Evolutionary conservation across 1,140 invertebrate species (phyloP), one percentile per base, ranked within the genome.

Genomic region (Drosophila littoralis): DNA sequence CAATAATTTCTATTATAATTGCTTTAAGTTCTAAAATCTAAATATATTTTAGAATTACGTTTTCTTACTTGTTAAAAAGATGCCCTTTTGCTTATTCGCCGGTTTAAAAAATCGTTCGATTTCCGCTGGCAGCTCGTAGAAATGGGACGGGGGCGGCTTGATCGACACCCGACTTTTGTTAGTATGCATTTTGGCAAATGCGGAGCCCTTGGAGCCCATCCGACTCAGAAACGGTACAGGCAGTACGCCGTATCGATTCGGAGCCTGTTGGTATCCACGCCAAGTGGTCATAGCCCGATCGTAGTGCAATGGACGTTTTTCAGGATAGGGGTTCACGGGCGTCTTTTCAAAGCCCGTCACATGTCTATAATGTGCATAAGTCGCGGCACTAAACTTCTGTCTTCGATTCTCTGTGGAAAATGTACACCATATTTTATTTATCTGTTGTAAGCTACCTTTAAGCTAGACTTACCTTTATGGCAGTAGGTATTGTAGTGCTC

Each of bases 31-130:
- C 3, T 28, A 28, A 5, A 28, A 28, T 28, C 22, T 28, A 5
- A 5, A 28, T 28, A 28, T 0, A 28, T 6, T 22, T 28, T 5
- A 28, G 3, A 28, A 8, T 2, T 0, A 12, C 9, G 10, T 28
- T 48, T 0, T 2, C 84, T 79, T 69, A 91, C 90, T 91, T 28
- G 85, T 76, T 6, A 91, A 32, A 17, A 91, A 91, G 5, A 88
- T 71, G 12, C 90, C 90, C 46, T 91, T 91, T 2, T 79, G 68
- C 9, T 38, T 51, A 12, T 91, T 85, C n/a, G 78, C 77, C 0
- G 80, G 57, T 6, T 35, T 74, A 6, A 54, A 52, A 0, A 91
- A 48, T 1, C 66, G 67, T 15, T 91, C 82, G 0, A 78, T 68
- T 6, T 67, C 75, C 17, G 40, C 5, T 1, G 74, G 70, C n/a